A percentile compares a stretch with the other conserved stretches of the same genome.
These are phyloP conservation scores for Danionella dracula DNA, from an alignment of 2,797 vertebrate genomes.

Conservation along the genomic window DNA sequence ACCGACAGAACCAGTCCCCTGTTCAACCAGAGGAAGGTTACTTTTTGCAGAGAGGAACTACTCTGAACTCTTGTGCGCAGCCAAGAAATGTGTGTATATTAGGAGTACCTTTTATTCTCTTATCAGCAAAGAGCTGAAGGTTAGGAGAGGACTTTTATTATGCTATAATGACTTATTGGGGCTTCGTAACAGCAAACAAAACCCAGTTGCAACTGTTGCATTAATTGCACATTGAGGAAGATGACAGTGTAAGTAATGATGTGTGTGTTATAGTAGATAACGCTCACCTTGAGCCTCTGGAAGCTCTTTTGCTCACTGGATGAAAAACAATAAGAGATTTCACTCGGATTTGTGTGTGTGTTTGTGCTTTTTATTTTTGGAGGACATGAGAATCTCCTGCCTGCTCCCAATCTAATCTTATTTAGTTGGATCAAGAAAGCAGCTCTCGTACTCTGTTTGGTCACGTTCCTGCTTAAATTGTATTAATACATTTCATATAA, in stretches of 20 bases:
- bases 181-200: neutral
- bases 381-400: neutral
- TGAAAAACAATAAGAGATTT: neutral
- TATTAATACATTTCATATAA: neutral
- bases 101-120: neutral
- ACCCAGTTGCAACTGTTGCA: neutral
- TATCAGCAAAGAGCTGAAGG: conserved; percentile 12
- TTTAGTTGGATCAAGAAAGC: too few relatives aligned
- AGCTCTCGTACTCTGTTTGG: too few relatives aligned
- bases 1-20: too few relatives aligned
- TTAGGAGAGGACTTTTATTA: neutral
- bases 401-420: too few relatives aligned
- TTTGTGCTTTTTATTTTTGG: too few relatives aligned
- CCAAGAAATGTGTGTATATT: too few relatives aligned
- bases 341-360: conserved; percentile 9
- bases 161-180: neutral
- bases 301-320: neutral
- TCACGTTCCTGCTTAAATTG: too few relatives aligned
- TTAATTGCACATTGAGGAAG: neutral
- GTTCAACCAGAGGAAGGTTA: too few relatives aligned
- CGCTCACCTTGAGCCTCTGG: neutral
- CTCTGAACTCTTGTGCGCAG: too few relatives aligned
- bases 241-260: neutral
- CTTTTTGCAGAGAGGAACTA: too few relatives aligned
- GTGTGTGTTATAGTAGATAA: neutral